These are phyloP conservation scores for Aradus depressus DNA, from an alignment of 2,888 invertebrate species.

Conservation along the genomic window DNA sequence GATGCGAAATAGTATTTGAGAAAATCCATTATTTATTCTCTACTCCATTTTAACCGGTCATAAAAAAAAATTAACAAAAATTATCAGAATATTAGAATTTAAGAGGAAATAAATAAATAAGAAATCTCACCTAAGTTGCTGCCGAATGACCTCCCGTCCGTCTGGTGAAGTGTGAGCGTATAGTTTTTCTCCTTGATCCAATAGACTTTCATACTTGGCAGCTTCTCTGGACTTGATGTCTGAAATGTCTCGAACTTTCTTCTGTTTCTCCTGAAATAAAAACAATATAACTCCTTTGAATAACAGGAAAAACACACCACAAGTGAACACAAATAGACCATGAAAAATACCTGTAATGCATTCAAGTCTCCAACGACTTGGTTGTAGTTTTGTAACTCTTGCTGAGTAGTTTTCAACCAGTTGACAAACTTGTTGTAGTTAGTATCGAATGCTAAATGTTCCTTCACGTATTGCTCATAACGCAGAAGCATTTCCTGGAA, in stretches of 20 bases:
- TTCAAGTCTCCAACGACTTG: conserved; percentile 78
- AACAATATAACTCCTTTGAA: neutral
- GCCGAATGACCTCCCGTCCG: conserved; percentile 82
- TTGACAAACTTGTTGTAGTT: conserved; percentile 44
- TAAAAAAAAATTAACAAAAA: neutral
- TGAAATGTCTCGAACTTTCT: conserved; percentile 64
- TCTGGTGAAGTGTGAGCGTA: conserved; percentile 90
- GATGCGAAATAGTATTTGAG: too few species aligned
- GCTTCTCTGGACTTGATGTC: conserved; percentile 71
- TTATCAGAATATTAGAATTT: neutral
- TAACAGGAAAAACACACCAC: neutral
- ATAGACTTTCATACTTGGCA: conserved; percentile 66
- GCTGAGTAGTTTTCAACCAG: conserved; percentile 61
- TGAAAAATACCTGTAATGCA: conserved; percentile 43
- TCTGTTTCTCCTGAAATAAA: conserved; percentile 58
- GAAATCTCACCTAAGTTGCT: conserved; percentile 52
- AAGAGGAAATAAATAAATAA: neutral
- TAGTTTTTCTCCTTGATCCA: conserved; percentile 81
- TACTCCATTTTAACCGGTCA: neutral
- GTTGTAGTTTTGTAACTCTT: conserved; percentile 62
- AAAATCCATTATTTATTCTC: too few species aligned
- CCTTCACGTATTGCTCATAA: conserved; percentile 73
- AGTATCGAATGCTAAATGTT: conserved; percentile 63
- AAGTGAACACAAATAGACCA: neutral
- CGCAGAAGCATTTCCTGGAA: conserved; percentile 61